These are phyloP conservation scores for Watsonalla binaria DNA, from an alignment of 2,888 invertebrate species.

Conservation along the genomic window DNA sequence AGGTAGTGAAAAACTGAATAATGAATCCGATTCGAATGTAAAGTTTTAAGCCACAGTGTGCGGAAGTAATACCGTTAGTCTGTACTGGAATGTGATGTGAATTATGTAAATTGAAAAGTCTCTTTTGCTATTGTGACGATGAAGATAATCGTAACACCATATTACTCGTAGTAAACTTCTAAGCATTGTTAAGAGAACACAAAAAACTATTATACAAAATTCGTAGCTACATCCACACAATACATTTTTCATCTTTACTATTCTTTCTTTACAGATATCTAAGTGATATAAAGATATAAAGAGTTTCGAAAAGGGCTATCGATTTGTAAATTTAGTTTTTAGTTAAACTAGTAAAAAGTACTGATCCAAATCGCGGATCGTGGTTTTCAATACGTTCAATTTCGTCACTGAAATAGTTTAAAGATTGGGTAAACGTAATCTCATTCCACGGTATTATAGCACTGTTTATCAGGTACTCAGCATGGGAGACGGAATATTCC, in stretches of 20 bases:
- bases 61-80: slow-evolving; percentile 30
- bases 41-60: slow-evolving; percentile 16
- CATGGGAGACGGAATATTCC: slow-evolving; percentile 39
- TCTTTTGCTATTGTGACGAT: slow-evolving; percentile 43
- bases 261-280: too few species aligned
- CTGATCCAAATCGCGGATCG: too few species aligned
- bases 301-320: too few species aligned
- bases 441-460: neutral
- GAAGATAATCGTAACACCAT: slow-evolving; percentile 14
- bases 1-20: neutral
- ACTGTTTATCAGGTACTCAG: slow-evolving; percentile 37
- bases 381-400: neutral
- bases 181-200: neutral
- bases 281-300: too few species aligned
- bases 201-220: too few species aligned
- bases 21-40: slow-evolving; percentile 2
- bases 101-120: slow-evolving; percentile 37
- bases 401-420: slow-evolving; percentile 1
- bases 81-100: slow-evolving; percentile 48
- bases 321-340: too few species aligned
- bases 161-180: neutral
- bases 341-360: too few species aligned
- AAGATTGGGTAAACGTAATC: slow-evolving; percentile 1
- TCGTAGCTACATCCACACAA: too few species aligned
- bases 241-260: too few species aligned